Percentiles rank a stretch among this genome's conserved stretches.
Evolutionary conservation across 2,113 vertebrate genomes (phyloP).

Genomic region (Ictalurus furcatus): DNA sequence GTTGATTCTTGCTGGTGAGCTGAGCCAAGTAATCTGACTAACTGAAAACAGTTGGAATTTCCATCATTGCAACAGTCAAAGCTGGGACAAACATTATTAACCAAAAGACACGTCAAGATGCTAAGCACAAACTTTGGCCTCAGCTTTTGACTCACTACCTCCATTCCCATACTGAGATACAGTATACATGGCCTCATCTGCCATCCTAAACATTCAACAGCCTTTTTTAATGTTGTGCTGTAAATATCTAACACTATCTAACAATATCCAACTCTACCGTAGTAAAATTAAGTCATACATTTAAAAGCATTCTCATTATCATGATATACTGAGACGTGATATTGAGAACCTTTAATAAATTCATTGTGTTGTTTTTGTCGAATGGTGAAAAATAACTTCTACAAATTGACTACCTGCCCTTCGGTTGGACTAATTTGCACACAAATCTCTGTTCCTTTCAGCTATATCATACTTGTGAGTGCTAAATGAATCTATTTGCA

Average conservation of each 20-base stretch:
- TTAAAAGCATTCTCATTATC: background rate
- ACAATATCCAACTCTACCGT: background rate
- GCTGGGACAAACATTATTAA: background rate
- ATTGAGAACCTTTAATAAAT: background rate
- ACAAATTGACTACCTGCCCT: background rate
- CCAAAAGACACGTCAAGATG: background rate
- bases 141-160: background rate
- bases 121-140: background rate
- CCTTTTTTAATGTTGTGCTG: background rate
- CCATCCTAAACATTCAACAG: background rate
- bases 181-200: background rate
- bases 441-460: background rate
- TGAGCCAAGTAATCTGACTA: background rate
- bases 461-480: background rate
- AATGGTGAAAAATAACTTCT: background rate
- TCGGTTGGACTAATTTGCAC: background rate
- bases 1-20: background rate
- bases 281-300: background rate
- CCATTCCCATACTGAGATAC: background rate
- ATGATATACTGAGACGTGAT: background rate
- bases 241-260: background rate
- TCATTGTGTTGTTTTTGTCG: background rate
- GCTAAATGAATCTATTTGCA: background rate
- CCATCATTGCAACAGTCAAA: no score
- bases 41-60: background rate